A percentile compares a stretch with the other conserved stretches of the same genome.
Conservation (phyloP, 2,113 vertebrate species). For the Leucopternis melanops region DNA sequence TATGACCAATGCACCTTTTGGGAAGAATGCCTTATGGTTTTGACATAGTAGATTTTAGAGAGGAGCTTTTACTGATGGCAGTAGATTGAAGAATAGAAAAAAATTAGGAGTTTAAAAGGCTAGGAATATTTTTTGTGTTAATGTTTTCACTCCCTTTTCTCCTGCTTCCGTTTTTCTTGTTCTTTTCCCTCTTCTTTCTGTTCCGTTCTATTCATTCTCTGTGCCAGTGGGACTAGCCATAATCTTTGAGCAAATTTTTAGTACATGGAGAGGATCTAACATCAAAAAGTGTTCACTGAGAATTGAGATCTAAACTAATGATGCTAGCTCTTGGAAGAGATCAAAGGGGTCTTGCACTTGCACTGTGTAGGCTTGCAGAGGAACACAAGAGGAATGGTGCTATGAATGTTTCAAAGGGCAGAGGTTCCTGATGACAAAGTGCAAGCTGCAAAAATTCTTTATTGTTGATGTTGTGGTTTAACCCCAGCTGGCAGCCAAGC, state of each 20-base stretch:
- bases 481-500: no score
- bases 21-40: neutral
- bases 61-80: neutral
- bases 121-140: neutral
- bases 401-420: neutral
- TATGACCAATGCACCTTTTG: neutral
- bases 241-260: constrained; percentile 5
- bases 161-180: neutral
- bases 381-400: neutral
- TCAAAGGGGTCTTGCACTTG: neutral
- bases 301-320: neutral
- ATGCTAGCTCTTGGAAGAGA: neutral
- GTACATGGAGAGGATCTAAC: neutral
- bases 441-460: neutral
- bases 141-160: neutral
- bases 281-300: neutral
- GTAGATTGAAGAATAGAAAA: neutral
- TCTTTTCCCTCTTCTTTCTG: neutral
- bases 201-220: neutral
- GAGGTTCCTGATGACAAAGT: neutral
- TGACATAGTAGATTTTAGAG: neutral
- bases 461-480: neutral
- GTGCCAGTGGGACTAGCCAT: neutral
- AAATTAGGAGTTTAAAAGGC: neutral
- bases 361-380: neutral